Conservation (phyloP, 1,140 invertebrate species). For the Helicoverpa zea region DNA sequence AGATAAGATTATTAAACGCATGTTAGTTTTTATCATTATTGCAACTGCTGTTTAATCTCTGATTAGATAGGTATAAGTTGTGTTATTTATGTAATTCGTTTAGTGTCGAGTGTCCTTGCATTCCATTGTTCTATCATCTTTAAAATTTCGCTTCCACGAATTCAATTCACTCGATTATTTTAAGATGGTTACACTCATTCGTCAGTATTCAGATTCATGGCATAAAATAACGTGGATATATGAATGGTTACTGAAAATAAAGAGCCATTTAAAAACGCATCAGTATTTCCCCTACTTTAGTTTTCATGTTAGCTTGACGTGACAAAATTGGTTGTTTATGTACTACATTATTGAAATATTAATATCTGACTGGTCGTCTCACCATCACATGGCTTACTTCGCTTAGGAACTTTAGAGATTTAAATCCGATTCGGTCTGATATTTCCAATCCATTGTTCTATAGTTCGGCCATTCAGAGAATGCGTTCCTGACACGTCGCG, state of each 20-base stretch:
- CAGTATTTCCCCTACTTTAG: constrained; percentile 1
- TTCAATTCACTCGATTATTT: no score
- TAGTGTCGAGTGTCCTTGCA: no score
- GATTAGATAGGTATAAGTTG: not conserved
- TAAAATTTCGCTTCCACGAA: no score
- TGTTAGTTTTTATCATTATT: constrained; percentile 1
- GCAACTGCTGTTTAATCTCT: constrained; percentile 15
- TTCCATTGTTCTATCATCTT: no score
- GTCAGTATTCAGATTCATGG: not conserved
- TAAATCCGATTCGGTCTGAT: not conserved
- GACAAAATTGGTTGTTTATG: not conserved
- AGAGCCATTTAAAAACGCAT: constrained; percentile 24
- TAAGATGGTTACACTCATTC: not conserved
- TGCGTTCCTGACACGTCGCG: no score
- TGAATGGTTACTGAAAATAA: constrained; percentile 10
- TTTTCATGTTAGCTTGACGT: constrained; percentile 25
- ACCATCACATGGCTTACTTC: not conserved
- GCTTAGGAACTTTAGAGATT: not conserved
- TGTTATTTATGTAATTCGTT: not conserved
- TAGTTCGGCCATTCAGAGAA: no score
- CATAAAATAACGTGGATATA: constrained; percentile 3
- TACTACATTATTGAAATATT: no score
- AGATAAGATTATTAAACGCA: constrained; percentile 16
- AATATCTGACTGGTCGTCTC: no score
- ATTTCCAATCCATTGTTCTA: not conserved